Conservation (phyloP, 1,140 invertebrate species). For the Drosophila subpulchrella region DNA sequence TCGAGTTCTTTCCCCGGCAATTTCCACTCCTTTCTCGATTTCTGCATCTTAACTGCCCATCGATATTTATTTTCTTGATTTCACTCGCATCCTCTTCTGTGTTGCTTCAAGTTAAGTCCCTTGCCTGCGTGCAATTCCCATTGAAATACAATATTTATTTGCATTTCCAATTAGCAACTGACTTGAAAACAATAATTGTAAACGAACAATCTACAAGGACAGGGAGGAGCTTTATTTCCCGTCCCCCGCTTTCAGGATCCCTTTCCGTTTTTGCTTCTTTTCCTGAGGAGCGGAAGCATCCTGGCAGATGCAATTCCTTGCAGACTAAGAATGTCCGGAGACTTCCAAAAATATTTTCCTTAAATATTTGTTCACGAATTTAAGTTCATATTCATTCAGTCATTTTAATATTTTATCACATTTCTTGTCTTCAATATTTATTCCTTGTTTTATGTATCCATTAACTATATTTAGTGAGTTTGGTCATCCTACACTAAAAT, state of each 20-base stretch:
- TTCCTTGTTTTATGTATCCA: too few relatives aligned
- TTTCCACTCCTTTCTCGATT: background rate
- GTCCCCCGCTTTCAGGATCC: background rate
- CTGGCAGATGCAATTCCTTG: constrained; percentile 4
- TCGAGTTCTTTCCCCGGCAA: background rate
- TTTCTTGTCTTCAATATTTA: too few relatives aligned
- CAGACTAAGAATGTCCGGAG: background rate
- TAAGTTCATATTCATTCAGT: background rate
- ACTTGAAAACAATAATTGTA: constrained; percentile 52
- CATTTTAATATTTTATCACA: too few relatives aligned
- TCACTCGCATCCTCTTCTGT: constrained; percentile 13
- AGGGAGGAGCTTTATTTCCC: background rate
- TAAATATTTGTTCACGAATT: background rate
- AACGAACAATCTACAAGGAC: constrained; percentile 19
- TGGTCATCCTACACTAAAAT: too few relatives aligned
- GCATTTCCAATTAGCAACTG: constrained; percentile 67
- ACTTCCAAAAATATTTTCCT: background rate
- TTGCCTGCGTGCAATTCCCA: constrained; percentile 31
- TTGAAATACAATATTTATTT: constrained; percentile 56
- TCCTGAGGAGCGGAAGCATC: background rate
- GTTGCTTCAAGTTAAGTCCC: constrained; percentile 10
- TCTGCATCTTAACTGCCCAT: constrained; percentile 5
- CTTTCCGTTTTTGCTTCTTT: background rate
- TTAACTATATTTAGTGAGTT: too few relatives aligned
- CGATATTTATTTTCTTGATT: constrained; percentile 28